Evolutionary conservation across 1,140 invertebrate genomes (phyloP).

Genomic region (Drosophila orosa): DNA sequence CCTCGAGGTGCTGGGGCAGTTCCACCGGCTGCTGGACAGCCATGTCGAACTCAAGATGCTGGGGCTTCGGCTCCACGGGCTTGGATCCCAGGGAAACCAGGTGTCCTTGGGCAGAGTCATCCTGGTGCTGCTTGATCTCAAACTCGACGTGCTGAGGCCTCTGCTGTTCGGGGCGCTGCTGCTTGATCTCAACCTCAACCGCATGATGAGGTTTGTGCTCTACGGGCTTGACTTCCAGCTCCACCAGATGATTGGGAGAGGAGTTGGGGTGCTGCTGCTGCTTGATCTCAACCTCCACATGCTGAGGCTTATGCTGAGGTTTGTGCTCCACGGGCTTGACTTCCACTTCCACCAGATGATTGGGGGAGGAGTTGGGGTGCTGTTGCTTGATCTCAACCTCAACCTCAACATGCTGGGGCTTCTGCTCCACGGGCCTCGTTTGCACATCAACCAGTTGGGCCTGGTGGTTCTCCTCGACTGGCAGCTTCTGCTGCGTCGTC

Average conservation of each 20-base stretch:
- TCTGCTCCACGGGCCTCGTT: slow-evolving; percentile 6
- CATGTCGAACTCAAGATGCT: slow-evolving; percentile 36
- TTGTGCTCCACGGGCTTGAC: slow-evolving; percentile 8
- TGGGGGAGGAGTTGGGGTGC: not conserved
- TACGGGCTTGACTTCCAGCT: slow-evolving; percentile 24
- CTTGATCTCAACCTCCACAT: slow-evolving; percentile 26
- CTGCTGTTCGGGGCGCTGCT: slow-evolving; percentile 11
- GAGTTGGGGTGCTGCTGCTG: slow-evolving; percentile 8
- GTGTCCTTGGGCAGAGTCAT: slow-evolving; percentile 23
- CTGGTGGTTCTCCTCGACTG: slow-evolving; percentile 8
- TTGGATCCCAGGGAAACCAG: slow-evolving; percentile 21
- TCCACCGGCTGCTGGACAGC: slow-evolving; percentile 3
- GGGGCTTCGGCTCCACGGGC: slow-evolving; percentile 14
- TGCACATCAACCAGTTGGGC: slow-evolving; percentile 11
- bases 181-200: slow-evolving; percentile 13
- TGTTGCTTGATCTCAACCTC: slow-evolving; percentile 23
- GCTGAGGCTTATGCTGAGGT: slow-evolving; percentile 16
- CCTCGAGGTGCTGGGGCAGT: slow-evolving; percentile 13
- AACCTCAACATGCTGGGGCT: slow-evolving; percentile 11
- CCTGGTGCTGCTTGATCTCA: slow-evolving; percentile 14
- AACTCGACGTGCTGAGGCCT: slow-evolving; percentile 39
- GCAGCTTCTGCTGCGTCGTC: slow-evolving; percentile 11
- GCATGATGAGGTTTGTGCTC: slow-evolving; percentile 9
- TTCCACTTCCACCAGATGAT: slow-evolving; percentile 24
- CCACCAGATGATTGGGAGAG: slow-evolving; percentile 8